Base-by-base conservation (phyloP, 2,888 invertebrate genomes). In the Lordiphosa fenestrarum region DNA sequence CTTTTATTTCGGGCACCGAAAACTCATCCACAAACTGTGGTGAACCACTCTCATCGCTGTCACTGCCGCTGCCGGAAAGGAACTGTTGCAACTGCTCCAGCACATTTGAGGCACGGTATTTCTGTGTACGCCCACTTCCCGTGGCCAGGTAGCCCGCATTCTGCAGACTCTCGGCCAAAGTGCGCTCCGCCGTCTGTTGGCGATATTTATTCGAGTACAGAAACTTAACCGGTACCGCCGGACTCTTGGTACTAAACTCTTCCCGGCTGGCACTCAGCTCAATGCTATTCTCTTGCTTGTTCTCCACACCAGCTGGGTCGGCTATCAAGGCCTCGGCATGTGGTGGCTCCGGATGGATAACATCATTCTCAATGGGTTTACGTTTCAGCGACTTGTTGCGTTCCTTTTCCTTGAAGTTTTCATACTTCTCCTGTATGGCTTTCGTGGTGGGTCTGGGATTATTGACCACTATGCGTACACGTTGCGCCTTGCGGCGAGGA, bases 161-260 rank as follows among this genome's bases (percentile, higher is more conserved):
- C 51, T 86, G 86, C 2, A 89, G 55, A 35, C 88, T 86, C 6
- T 88, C 88, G 0, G 89, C 86, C 33, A 88, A 59, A 0, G 80
- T 81, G 3, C 69, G 83, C 54, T 88, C 89, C 2, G 85, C 86
- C 0, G 87, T 78, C 47, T 82, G 73, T 13, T 87, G 85, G 0
- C 88, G 83, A 54, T 88, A 89, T 54, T 88, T 88, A 36, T 86
- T 86, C 2, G 88, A 88, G 58, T 80, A 89, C 3, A 86, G 74
- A 56, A 82, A 88, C 52, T 88, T 88, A 0, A 82, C 60, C 2
- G 80, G 47, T 0, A n/a, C n/a, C 15, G 2, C 15, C 15, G 89
- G 82, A 3, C 83, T 74, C 40, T 89, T 88, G 4, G 87, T 86
- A 25, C 30, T 30, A 2, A 30, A 30, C 30, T 30, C 56, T 12